These are phyloP conservation scores for Atta colombica DNA, from an alignment of 1,140 invertebrate genomes.

Conservation along the genomic window DNA sequence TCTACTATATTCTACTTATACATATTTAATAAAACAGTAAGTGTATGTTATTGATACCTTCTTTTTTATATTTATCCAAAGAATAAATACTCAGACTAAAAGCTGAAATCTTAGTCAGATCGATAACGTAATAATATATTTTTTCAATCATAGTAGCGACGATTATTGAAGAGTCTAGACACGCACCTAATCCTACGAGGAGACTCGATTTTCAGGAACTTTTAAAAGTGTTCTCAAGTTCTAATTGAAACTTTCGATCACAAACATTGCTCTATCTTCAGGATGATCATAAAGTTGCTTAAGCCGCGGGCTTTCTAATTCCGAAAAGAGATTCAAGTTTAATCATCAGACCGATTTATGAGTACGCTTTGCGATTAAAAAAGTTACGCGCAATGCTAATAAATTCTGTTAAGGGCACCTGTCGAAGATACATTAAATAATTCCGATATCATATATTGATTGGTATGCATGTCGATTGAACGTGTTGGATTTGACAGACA, in stretches of 20 bases:
- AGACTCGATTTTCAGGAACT: conserved; percentile 54
- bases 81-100: background rate
- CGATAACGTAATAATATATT: background rate
- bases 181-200: conserved; percentile 59
- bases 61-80: background rate
- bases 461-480: conserved; percentile 40
- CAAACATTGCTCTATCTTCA: conserved; percentile 64
- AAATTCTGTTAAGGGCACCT: conserved; percentile 33
- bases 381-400: conserved; percentile 50
- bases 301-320: conserved; percentile 62
- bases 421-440: conserved; percentile 58
- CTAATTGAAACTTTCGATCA: conserved; percentile 68
- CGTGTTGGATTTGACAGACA: conserved; percentile 38
- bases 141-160: conserved; percentile 4
- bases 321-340: conserved; percentile 59
- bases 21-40: conserved; percentile 3
- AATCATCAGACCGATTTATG: conserved; percentile 65
- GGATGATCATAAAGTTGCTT: conserved; percentile 68
- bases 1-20: background rate
- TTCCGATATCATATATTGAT: conserved; percentile 32
- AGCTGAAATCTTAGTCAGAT: conserved; percentile 18
- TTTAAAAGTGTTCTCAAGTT: conserved; percentile 66
- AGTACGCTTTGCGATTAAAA: conserved; percentile 35
- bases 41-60: background rate
- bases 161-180: conserved; percentile 57